Conservation (phyloP, 2,797 vertebrate genomes). For the Valencia hispanica region DNA sequence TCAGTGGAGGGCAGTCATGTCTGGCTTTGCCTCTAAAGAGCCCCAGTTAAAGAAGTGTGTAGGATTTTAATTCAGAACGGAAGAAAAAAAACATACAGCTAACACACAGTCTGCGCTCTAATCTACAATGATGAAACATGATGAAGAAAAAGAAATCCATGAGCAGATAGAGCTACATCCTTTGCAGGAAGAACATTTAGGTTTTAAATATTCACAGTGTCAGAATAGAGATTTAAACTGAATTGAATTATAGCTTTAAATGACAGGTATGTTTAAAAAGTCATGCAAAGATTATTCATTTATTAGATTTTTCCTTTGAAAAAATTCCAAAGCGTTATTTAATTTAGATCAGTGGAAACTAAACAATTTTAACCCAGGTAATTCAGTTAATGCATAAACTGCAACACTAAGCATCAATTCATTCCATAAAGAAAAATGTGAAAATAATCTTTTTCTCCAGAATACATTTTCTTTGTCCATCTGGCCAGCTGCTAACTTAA, state of each 20-base stretch:
- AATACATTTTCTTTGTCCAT: no score
- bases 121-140: not conserved
- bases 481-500: no score
- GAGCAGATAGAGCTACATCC: not conserved
- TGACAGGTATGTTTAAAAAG: not conserved
- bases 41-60: not conserved
- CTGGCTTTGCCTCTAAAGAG: constrained; percentile 15
- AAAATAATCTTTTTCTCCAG: no score
- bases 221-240: not conserved
- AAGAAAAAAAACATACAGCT: not conserved
- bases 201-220: not conserved
- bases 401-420: not conserved
- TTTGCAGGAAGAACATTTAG: not conserved
- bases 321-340: not conserved
- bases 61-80: constrained; percentile 14
- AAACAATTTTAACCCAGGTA: not conserved
- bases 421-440: no score
- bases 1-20: constrained; percentile 26
- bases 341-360: not conserved
- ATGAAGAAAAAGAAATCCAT: not conserved
- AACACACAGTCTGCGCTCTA: not conserved
- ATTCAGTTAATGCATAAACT: not conserved
- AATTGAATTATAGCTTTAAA: not conserved
- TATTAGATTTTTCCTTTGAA: not conserved
- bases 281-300: not conserved